Percentiles rank a stretch among this genome's conserved stretches.
phyloP scores from a whole-genome alignment of 2,888 invertebrate species.

The Danaus chrysippus region DNA sequence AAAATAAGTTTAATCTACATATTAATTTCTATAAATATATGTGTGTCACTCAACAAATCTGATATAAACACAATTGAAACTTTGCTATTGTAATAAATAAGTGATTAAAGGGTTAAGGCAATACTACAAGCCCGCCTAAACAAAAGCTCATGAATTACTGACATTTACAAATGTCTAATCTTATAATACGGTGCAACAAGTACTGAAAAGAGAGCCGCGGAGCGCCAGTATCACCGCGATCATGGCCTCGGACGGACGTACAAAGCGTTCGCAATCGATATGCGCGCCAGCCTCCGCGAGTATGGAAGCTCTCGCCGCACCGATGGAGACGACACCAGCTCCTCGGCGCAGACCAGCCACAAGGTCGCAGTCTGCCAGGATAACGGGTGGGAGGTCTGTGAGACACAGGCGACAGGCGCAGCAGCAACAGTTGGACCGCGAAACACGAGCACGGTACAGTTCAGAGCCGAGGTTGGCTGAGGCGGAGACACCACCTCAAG shows the following conservation, averaged over 20 bases:
- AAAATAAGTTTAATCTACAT: too few species aligned
- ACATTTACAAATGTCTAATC: conserved; percentile 59
- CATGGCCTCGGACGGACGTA: conserved; percentile 82
- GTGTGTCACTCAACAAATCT: too few species aligned
- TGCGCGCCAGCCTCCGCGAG: conserved; percentile 84
- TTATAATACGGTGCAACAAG: conserved; percentile 66
- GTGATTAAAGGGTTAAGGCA: conserved; percentile 13
- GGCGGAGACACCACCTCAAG: conserved; percentile 83
- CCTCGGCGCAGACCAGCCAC: conserved; percentile 83
- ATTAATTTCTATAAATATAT: too few species aligned
- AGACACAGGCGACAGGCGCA: conserved; percentile 67
- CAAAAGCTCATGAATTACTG: conserved; percentile 44
- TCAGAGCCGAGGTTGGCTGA: conserved; percentile 84
- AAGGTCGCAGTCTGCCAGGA: conserved; percentile 86
- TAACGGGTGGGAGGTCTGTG: conserved; percentile 82
- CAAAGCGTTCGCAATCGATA: conserved; percentile 87
- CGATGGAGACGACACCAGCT: conserved; percentile 77
- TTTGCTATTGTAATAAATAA: neutral
- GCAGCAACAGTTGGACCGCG: conserved; percentile 70
- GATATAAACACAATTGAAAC: too few species aligned
- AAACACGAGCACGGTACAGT: conserved; percentile 80
- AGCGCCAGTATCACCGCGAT: conserved; percentile 73
- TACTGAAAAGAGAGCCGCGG: conserved; percentile 44
- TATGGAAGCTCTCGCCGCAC: conserved; percentile 81
- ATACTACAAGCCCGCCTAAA: conserved; percentile 36